Evolutionary conservation across 1,140 invertebrate species (phyloP).

Genomic region (Cyclina sinensis): DNA sequence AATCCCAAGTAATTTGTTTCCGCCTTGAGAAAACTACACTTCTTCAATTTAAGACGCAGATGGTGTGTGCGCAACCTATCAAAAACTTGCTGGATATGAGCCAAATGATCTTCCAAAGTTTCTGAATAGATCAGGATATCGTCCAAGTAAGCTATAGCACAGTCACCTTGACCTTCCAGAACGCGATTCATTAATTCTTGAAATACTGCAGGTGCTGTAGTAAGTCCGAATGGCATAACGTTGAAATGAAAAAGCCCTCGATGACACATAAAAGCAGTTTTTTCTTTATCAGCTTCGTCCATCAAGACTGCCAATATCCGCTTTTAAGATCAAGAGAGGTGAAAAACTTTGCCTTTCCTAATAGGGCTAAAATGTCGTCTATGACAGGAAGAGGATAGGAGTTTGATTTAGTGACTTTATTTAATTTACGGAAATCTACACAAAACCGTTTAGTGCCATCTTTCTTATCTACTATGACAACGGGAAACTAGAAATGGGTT

Average conservation of each 20-base stretch:
- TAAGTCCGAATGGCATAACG: constrained; percentile 74
- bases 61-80: neutral
- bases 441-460: constrained; percentile 17
- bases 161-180: constrained; percentile 62
- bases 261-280: constrained; percentile 63
- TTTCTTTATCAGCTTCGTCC: constrained; percentile 45
- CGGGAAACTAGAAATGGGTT: too few species aligned
- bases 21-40: constrained; percentile 52
- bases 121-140: constrained; percentile 67
- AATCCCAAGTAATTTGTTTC: constrained; percentile 28
- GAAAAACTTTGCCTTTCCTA: constrained; percentile 69
- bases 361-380: constrained; percentile 75
- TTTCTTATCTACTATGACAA: constrained; percentile 39
- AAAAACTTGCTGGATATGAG: constrained; percentile 8
- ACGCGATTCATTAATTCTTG: constrained; percentile 74
- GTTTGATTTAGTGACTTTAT: constrained; percentile 44
- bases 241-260: constrained; percentile 66
- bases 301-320: constrained; percentile 63
- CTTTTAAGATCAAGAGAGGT: constrained; percentile 56
- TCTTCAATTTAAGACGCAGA: constrained; percentile 53
- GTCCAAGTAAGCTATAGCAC: constrained; percentile 66
- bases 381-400: constrained; percentile 76
- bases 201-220: constrained; percentile 73
- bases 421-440: constrained; percentile 25
- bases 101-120: neutral